Conservation (phyloP, 2,113 vertebrate genomes). For the Neofelis nebulosa region DNA sequence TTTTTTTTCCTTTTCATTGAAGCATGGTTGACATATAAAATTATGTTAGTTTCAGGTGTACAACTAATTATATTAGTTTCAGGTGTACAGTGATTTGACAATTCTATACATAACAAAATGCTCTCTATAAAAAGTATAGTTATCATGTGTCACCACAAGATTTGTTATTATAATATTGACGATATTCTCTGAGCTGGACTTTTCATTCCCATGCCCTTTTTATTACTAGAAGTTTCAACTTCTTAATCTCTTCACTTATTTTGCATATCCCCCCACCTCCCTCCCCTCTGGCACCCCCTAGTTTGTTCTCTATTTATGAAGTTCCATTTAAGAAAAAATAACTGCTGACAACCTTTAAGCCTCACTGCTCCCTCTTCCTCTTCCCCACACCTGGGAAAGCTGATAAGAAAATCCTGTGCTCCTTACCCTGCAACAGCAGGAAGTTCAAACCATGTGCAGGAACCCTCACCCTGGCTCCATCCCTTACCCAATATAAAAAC, state of each 20-base stretch:
- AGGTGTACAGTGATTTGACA: not conserved
- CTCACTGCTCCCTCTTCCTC: not conserved
- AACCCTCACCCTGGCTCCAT: not conserved
- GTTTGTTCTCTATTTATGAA: not conserved
- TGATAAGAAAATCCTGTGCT: not conserved
- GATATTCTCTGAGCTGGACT: not conserved
- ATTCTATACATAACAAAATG: not conserved
- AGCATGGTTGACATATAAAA: not conserved
- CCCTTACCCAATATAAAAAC: not conserved
- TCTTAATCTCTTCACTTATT: not conserved
- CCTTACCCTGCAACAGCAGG: not conserved
- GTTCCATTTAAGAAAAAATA: no score
- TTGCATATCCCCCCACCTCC: not conserved
- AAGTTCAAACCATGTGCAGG: not conserved
- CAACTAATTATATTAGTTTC: not conserved
- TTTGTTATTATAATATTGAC: not conserved
- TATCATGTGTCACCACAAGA: not conserved
- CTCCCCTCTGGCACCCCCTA: not conserved
- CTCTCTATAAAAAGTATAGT: not conserved
- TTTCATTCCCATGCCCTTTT: not conserved
- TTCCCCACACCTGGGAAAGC: not conserved
- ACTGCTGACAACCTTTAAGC: not conserved
- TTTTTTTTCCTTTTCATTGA: not conserved
- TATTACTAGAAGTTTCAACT: not conserved
- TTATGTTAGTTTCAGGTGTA: not conserved